These are phyloP conservation scores for Actenoides lindsayi DNA, from an alignment of 2,113 vertebrate genomes.

Conservation along the genomic window DNA sequence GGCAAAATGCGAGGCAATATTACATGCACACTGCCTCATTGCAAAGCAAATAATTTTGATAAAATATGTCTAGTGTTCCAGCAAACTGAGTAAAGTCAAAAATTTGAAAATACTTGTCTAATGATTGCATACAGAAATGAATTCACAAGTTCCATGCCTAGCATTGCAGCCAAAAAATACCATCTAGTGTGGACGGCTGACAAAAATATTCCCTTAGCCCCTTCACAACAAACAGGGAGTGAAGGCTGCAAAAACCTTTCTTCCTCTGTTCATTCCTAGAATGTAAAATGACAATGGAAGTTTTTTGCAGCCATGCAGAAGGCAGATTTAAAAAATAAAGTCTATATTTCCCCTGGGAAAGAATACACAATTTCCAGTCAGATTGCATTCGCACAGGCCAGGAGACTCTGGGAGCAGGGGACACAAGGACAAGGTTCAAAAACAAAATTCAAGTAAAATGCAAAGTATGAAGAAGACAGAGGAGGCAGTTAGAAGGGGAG, in stretches of 20 bases:
- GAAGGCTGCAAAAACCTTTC: neutral
- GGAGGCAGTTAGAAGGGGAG: neutral
- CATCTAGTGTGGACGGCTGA: neutral
- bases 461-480: neutral
- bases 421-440: neutral
- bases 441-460: neutral
- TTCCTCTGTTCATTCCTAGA: neutral
- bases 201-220: constrained; percentile 20
- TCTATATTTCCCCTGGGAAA: neutral
- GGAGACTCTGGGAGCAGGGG: neutral
- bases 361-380: neutral
- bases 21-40: fast-evolving
- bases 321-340: neutral
- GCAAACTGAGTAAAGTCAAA: neutral
- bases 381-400: neutral
- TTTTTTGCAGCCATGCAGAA: neutral
- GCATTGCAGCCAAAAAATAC: neutral
- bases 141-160: neutral
- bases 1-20: neutral
- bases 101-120: neutral
- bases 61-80: neutral
- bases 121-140: neutral
- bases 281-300: neutral
- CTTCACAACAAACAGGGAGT: neutral
- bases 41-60: neutral